A percentile compares a stretch with the other conserved stretches of the same genome.
These are phyloP conservation scores for Periplaneta americana DNA, from an alignment of 1,140 invertebrate genomes.

Conservation along the genomic window DNA sequence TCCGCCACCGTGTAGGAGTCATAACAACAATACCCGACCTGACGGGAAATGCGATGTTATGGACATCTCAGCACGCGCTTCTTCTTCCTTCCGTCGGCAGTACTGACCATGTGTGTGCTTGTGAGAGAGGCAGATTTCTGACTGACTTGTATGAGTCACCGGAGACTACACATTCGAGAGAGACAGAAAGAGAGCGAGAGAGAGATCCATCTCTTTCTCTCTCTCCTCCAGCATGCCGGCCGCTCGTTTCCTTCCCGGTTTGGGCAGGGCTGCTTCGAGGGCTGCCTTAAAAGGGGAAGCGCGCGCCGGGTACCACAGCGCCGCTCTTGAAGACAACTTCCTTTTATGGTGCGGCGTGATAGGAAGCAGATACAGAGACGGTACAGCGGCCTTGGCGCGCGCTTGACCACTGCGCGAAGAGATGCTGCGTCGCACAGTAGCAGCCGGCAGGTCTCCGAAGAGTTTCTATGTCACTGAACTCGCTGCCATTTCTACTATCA, in stretches of 20 bases:
- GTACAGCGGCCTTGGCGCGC: not conserved
- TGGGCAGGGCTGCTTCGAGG: not conserved
- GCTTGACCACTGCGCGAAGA: not conserved
- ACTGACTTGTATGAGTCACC: not conserved
- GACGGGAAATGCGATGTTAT: too few relatives aligned
- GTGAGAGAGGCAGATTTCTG: not conserved
- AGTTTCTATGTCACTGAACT: not conserved
- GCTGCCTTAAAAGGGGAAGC: conserved; percentile 12
- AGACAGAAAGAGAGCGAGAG: not conserved
- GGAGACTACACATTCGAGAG: not conserved
- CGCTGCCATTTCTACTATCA: too few relatives aligned
- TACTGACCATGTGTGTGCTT: not conserved
- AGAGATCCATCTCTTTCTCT: not conserved
- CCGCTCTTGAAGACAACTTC: conserved; percentile 5
- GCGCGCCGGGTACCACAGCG: not conserved
- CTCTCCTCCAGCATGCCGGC: not conserved
- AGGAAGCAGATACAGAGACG: not conserved
- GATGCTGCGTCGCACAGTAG: not conserved
- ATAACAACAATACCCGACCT: not conserved
- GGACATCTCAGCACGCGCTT: not conserved
- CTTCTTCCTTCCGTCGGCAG: not conserved
- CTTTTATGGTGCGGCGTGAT: conserved; percentile 1
- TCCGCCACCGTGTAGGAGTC: not conserved
- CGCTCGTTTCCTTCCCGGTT: conserved; percentile 3
- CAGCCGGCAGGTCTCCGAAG: not conserved